A percentile compares a stretch with the other conserved stretches of the same genome.
Evolutionary conservation across 2,113 vertebrate genomes (phyloP).

Genomic region (Perccottus glenii): DNA sequence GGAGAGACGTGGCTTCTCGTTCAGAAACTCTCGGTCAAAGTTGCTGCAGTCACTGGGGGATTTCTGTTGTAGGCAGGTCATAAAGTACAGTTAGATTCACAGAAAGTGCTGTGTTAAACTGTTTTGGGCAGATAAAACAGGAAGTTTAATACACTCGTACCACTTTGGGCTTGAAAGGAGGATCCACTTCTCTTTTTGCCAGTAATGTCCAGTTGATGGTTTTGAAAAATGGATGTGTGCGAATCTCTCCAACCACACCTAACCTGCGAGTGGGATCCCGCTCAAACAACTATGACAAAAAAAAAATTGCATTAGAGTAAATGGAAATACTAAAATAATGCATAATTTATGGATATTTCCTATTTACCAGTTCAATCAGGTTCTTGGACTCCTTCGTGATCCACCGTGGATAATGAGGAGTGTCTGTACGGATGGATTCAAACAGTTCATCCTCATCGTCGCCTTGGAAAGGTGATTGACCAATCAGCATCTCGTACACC

Average conservation of each 20-base stretch:
- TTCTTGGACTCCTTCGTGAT: conserved; percentile 92
- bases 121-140: neutral
- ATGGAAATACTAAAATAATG: neutral
- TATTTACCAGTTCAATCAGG: conserved; percentile 87
- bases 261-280: conserved; percentile 87
- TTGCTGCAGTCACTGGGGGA: conserved; percentile 91
- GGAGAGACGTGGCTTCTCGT: conserved; percentile 90
- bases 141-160: conserved; percentile 69
- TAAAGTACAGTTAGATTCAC: conserved; percentile 19
- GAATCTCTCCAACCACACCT: conserved; percentile 88
- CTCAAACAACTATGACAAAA: conserved; percentile 91
- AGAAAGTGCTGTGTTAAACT: neutral
- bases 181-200: conserved; percentile 85
- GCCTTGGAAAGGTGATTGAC: conserved; percentile 97
- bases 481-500: conserved; percentile 97
- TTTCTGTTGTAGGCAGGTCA: conserved; percentile 80
- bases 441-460: conserved; percentile 97
- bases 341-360: neutral
- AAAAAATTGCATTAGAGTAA: neutral
- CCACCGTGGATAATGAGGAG: conserved; percentile 93
- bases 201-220: conserved; percentile 88
- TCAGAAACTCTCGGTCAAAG: conserved; percentile 96
- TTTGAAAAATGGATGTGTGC: conserved; percentile 90
- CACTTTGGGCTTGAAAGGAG: conserved; percentile 97
- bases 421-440: conserved; percentile 92